phyloP scores from a whole-genome alignment of 2,888 invertebrate genomes.

The Hypena proboscidalis region DNA sequence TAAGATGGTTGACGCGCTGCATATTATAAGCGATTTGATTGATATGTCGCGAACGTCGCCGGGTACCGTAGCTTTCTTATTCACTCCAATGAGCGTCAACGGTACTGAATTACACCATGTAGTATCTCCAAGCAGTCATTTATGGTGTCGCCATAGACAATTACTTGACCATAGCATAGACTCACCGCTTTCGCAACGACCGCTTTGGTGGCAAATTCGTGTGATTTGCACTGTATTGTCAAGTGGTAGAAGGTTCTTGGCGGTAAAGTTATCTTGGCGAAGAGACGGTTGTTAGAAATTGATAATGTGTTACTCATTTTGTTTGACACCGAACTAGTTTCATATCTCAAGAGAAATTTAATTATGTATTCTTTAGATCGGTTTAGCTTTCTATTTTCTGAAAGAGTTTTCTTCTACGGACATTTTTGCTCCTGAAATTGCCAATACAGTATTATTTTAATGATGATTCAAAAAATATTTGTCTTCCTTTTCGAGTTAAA shows the following conservation, averaged over 20 bases:
- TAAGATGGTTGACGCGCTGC: slow-evolving; percentile 55
- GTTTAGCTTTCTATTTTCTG: slow-evolving; percentile 19
- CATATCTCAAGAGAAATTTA: slow-evolving; percentile 66
- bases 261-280: slow-evolving; percentile 40
- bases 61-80: slow-evolving; percentile 78
- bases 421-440: no score
- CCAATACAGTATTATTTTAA: no score
- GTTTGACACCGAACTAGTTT: slow-evolving; percentile 50
- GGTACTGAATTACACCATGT: slow-evolving; percentile 80
- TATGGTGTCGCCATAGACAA: slow-evolving; percentile 76
- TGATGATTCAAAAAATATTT: no score
- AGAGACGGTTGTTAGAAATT: slow-evolving; percentile 67
- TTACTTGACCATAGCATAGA: slow-evolving; percentile 57
- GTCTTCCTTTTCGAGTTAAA: no score
- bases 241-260: slow-evolving; percentile 19
- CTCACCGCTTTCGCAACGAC: slow-evolving; percentile 43
- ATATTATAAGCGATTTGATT: slow-evolving; percentile 80
- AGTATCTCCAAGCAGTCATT: slow-evolving; percentile 74
- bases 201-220: slow-evolving; percentile 33
- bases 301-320: slow-evolving; percentile 64
- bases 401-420: no score
- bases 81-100: slow-evolving; percentile 79
- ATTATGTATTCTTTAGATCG: slow-evolving; percentile 44
- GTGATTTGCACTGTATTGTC: slow-evolving; percentile 32
- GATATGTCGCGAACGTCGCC: slow-evolving; percentile 78